Conservation (phyloP, 2,888 invertebrate genomes). For the Pristionchus fissidentatus region DNA sequence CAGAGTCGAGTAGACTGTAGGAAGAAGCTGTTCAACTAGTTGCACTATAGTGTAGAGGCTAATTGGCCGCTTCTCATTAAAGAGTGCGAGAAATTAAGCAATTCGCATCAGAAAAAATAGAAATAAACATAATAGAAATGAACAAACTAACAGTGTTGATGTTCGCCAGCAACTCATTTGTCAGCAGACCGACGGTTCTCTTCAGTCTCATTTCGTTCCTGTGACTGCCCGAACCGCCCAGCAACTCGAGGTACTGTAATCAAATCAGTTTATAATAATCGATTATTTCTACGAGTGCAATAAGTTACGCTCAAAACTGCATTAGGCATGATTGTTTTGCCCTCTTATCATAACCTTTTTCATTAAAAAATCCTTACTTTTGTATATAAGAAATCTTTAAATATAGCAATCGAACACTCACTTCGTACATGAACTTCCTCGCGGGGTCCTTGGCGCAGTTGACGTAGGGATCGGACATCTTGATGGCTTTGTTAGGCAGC, state of each 20-base stretch:
- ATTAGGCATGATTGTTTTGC: too few species aligned
- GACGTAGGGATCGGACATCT: neutral
- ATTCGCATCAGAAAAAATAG: neutral
- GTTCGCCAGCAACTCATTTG: constrained; percentile 2
- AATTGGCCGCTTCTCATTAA: too few species aligned
- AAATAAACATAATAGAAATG: neutral
- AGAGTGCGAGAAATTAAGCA: too few species aligned
- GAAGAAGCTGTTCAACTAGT: too few species aligned
- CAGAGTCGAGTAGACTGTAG: too few species aligned
- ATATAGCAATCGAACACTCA: neutral
- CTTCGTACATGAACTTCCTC: constrained; percentile 33
- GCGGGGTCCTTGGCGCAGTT: constrained; percentile 3
- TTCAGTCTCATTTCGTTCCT: neutral
- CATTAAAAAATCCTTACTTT: too few species aligned
- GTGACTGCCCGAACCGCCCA: constrained; percentile 13
- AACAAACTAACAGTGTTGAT: neutral
- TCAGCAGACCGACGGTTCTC: neutral
- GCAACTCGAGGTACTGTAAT: constrained; percentile 1
- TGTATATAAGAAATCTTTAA: too few species aligned
- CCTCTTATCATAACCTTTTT: too few species aligned
- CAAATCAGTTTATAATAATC: neutral
- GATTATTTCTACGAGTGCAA: too few species aligned
- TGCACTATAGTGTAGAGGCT: too few species aligned
- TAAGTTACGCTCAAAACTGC: too few species aligned
- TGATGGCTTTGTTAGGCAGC: neutral